Evolutionary conservation across 2,113 vertebrate species (phyloP), one percentile per base, ranked within the genome.

Genomic region (Oceanites oceanicus): DNA sequence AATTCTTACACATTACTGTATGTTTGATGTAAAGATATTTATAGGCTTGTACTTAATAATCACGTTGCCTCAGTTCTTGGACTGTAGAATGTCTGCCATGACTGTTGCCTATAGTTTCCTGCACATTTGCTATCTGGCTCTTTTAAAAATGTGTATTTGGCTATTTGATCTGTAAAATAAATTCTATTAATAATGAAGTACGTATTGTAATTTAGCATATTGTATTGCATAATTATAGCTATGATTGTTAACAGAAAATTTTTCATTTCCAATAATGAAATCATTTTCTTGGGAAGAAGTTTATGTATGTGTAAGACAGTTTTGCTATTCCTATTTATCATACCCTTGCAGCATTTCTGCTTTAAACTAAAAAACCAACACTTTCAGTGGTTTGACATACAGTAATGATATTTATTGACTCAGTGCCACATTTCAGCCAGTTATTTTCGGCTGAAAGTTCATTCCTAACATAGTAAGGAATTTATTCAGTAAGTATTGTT

Each of bases 1-100:
- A 95, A 94, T 94, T 96, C 91, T 94, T 97, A 90, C 92, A 78
- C 96, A 67, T 92, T 94, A 87, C 79, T 98, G 71, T 90, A 95
- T 97, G 91, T 97, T 97, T 95, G 85, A 97, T 96, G 88, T 96
- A 85, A 94, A 98, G 38, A 32, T 96, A 96, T 92, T 95, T 97
- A 90, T 86, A 92, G 63, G 75, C 93, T 96, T 96, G 76, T 96
- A 95, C 83, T 95, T 94, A 95, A 89, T 95, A 73, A 87, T 97
- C 88, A 89, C 45, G 23, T 97, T 97, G 95, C 94, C 93, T 97
- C 88, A 92, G 67, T 95, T 95, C 93, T 95, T 67, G 87, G 85
- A 95, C 85, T 96, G 85, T 70, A 90, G 96, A 96, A 71, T 98
- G 96, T 93, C 86, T 97, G 55, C 73, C 94, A 86, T 96, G 56